Conservation (phyloP, 2,888 invertebrate genomes). For the Alloscopus bannaensis region DNA sequence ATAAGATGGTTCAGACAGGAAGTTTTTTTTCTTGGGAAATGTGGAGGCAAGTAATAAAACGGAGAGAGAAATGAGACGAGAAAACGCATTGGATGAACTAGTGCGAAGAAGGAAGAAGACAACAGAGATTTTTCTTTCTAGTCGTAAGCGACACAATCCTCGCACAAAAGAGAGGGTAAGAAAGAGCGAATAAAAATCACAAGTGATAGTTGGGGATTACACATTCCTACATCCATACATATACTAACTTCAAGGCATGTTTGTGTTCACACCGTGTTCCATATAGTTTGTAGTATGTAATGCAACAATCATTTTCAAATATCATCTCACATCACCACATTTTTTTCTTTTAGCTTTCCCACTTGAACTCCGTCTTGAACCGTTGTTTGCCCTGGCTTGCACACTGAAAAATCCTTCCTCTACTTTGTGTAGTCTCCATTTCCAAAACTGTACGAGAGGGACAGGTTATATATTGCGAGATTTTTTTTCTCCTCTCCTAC, state of each 20-base stretch:
- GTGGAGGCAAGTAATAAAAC: no score
- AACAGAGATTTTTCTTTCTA: slow-evolving; percentile 1
- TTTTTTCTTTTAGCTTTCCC: slow-evolving; percentile 37
- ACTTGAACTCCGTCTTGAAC: slow-evolving; percentile 37
- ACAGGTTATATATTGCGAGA: slow-evolving; percentile 17
- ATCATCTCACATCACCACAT: slow-evolving; percentile 55
- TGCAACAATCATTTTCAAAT: slow-evolving; percentile 53
- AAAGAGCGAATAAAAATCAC: no score
- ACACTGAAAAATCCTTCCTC: no score
- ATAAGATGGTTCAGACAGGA: not conserved
- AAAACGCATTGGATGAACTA: no score
- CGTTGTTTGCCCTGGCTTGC: slow-evolving; percentile 9
- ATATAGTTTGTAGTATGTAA: no score
- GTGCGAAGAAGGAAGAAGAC: slow-evolving; percentile 1
- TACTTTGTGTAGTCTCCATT: slow-evolving; percentile 11
- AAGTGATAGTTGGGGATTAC: no score
- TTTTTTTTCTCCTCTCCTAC: slow-evolving; percentile 17
- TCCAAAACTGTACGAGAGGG: slow-evolving; percentile 15
- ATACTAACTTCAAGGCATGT: no score
- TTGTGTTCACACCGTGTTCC: no score
- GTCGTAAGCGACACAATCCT: not conserved
- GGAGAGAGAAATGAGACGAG: no score
- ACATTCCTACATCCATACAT: no score
- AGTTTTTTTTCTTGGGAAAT: no score
- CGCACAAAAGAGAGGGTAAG: no score